phyloP scores from a whole-genome alignment of 1,140 invertebrate genomes.

The Plodia interpunctella region DNA sequence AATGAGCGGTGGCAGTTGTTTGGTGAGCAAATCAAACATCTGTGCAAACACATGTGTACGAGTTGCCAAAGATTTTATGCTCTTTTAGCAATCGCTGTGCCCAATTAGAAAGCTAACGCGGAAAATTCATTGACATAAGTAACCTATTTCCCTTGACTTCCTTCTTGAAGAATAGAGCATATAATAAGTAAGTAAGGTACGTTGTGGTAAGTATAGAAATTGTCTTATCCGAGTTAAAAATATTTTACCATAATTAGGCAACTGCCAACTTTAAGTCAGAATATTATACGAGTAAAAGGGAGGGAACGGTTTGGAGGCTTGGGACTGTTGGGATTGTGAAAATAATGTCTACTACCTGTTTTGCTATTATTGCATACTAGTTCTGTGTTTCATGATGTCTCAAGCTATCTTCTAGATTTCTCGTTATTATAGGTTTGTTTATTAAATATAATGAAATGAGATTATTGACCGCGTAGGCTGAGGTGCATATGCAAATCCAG shows the following conservation, averaged over 20 bases:
- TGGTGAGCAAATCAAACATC: constrained; percentile 54
- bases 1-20: constrained; percentile 39
- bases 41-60: constrained; percentile 43
- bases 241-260: too few relatives aligned
- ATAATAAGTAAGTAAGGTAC: too few relatives aligned
- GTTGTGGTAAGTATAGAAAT: too few relatives aligned
- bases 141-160: constrained; percentile 16
- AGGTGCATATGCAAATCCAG: constrained; percentile 52
- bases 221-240: too few relatives aligned
- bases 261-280: too few relatives aligned
- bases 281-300: too few relatives aligned
- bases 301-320: too few relatives aligned
- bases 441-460: background rate
- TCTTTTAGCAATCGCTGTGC: constrained; percentile 24
- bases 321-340: too few relatives aligned
- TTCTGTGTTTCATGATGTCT: too few relatives aligned
- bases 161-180: background rate
- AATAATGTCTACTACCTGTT: too few relatives aligned
- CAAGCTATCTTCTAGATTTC: background rate
- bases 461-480: constrained; percentile 17
- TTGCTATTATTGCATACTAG: too few relatives aligned
- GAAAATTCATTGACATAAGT: constrained; percentile 17
- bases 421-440: background rate
- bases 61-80: constrained; percentile 35
- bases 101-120: constrained; percentile 25